phyloP scores from a whole-genome alignment of 2,113 vertebrate genomes.

The Tragelaphus scriptus region DNA sequence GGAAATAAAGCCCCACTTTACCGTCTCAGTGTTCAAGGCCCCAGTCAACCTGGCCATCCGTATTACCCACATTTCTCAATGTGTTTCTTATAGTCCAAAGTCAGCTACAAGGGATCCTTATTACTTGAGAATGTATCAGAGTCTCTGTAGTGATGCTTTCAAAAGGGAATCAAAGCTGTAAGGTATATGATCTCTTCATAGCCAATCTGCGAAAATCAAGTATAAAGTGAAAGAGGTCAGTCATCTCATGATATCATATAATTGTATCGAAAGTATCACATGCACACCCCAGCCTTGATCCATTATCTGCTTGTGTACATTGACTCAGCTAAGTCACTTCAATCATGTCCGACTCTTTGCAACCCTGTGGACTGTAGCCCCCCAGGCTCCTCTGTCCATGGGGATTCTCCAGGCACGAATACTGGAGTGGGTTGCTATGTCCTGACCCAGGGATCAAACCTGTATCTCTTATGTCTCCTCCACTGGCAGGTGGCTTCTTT shows the following conservation, averaged over 20 bases:
- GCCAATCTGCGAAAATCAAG: background rate
- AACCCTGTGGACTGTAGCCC: background rate
- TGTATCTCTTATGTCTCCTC: background rate
- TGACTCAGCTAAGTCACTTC: background rate
- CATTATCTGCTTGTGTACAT: background rate
- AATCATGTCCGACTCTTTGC: background rate
- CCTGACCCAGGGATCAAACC: background rate
- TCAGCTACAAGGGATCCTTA: background rate
- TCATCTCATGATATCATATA: background rate
- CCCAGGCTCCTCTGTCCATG: background rate
- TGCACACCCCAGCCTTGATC: background rate
- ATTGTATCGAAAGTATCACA: background rate
- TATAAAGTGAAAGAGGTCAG: background rate
- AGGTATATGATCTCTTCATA: background rate
- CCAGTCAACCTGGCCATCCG: background rate
- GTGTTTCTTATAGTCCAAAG: background rate
- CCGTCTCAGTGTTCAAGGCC: background rate
- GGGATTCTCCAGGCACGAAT: background rate
- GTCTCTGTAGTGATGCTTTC: background rate
- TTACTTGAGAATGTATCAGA: background rate
- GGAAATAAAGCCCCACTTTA: background rate
- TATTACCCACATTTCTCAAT: background rate
- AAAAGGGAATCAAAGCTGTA: background rate
- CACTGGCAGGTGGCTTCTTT: background rate
- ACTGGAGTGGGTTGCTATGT: background rate